A percentile compares a stretch with the other conserved stretches of the same genome.
Conservation (phyloP, 2,797 vertebrate genomes). For the Setipinna tenuifilis region DNA sequence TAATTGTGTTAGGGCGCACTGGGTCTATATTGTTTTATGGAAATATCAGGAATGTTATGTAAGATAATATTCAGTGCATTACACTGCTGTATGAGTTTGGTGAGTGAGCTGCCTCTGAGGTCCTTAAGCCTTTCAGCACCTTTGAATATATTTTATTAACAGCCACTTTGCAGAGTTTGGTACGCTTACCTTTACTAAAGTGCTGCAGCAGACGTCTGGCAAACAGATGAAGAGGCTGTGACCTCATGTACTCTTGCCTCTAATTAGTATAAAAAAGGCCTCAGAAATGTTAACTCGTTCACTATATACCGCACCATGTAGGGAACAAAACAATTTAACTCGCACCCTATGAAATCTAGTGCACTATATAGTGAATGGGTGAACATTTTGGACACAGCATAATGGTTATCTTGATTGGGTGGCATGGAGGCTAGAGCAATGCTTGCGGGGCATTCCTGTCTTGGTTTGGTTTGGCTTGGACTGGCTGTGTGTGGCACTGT, state of each 20-base stretch:
- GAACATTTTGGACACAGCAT: too few species aligned
- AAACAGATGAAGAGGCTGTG: not conserved
- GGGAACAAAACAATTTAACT: too few species aligned
- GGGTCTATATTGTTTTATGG: not conserved
- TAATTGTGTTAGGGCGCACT: not conserved
- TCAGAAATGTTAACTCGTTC: too few species aligned
- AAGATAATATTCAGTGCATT: not conserved
- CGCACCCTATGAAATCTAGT: too few species aligned
- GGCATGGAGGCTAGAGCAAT: not conserved
- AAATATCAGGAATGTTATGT: not conserved
- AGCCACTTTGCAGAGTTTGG: not conserved
- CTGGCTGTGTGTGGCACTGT: constrained; percentile 17
- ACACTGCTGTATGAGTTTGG: not conserved
- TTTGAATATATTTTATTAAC: not conserved
- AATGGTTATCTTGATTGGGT: not conserved
- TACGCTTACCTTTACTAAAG: not conserved
- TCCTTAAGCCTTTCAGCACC: constrained; percentile 2
- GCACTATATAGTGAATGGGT: too few species aligned
- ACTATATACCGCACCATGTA: too few species aligned
- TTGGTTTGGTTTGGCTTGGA: constrained; percentile 16
- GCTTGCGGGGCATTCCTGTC: not conserved
- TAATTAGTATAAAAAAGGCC: not conserved
- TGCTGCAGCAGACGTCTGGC: not conserved
- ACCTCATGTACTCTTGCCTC: not conserved
- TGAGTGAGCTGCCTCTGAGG: not conserved